Evolutionary conservation across 2,113 vertebrate species (phyloP).

Genomic region (Siphamia tubifer): DNA sequence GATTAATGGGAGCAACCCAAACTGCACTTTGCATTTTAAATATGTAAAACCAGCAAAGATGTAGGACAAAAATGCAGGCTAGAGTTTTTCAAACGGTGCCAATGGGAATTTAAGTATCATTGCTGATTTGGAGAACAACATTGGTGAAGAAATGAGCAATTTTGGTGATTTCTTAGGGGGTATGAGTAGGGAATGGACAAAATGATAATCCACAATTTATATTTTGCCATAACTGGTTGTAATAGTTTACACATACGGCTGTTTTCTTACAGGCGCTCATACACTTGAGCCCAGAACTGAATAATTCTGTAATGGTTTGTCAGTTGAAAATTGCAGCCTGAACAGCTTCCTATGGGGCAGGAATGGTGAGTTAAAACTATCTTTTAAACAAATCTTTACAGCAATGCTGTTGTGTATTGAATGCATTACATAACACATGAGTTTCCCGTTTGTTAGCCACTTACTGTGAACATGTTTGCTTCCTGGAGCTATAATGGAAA

Average conservation of each 20-base stretch:
- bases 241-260: too few relatives aligned
- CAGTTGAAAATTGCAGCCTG: too few relatives aligned
- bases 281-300: too few relatives aligned
- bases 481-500: neutral
- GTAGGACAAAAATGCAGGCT: neutral
- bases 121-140: neutral
- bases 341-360: too few relatives aligned
- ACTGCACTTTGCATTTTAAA: neutral
- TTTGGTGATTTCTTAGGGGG: too few relatives aligned
- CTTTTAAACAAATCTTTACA: too few relatives aligned
- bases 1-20: neutral
- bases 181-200: too few relatives aligned
- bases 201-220: too few relatives aligned
- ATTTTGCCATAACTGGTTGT: too few relatives aligned
- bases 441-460: neutral
- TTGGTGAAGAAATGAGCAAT: neutral
- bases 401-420: neutral
- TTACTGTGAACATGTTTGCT: neutral
- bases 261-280: too few relatives aligned
- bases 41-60: neutral
- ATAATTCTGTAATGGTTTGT: too few relatives aligned
- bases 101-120: neutral
- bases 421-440: neutral
- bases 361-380: too few relatives aligned
- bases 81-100: conserved; percentile 10